Evolutionary conservation across 2,888 invertebrate genomes (phyloP).

Genomic region (Synanthedon tipuliformis): DNA sequence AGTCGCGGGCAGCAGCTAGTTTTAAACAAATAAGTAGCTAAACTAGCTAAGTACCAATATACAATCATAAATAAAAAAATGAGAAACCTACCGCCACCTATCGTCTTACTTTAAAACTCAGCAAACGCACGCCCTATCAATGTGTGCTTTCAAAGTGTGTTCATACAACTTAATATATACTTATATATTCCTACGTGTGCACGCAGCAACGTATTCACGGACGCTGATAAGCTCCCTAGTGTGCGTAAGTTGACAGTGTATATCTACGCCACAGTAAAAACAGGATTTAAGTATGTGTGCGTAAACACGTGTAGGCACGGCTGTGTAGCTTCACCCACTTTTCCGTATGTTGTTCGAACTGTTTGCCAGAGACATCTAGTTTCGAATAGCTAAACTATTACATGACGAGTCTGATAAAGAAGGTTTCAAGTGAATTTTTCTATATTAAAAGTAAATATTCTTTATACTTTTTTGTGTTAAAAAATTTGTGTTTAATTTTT

Average conservation of each 20-base stretch:
- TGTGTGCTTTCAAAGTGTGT: slow-evolving; percentile 14
- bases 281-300: slow-evolving; percentile 15
- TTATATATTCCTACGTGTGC: slow-evolving; percentile 11
- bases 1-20: too few relatives aligned
- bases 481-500: too few relatives aligned
- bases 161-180: too few relatives aligned
- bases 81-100: slow-evolving; percentile 38
- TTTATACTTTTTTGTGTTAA: neutral
- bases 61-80: too few relatives aligned
- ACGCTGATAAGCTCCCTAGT: slow-evolving; percentile 13
- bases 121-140: slow-evolving; percentile 14
- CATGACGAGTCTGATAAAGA: slow-evolving; percentile 24
- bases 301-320: slow-evolving; percentile 12
- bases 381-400: slow-evolving; percentile 21
- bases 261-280: slow-evolving; percentile 16
- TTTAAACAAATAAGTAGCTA: too few relatives aligned
- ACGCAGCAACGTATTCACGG: slow-evolving; percentile 6
- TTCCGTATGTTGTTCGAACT: slow-evolving; percentile 29
- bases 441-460: slow-evolving; percentile 1
- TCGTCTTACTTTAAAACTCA: slow-evolving; percentile 13
- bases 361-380: slow-evolving; percentile 55
- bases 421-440: slow-evolving; percentile 21
- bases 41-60: too few relatives aligned
- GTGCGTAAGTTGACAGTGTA: slow-evolving; percentile 13
- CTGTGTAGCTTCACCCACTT: slow-evolving; percentile 27